Conservation (phyloP, 2,888 invertebrate species). For the Vesta saturnalis region DNA sequence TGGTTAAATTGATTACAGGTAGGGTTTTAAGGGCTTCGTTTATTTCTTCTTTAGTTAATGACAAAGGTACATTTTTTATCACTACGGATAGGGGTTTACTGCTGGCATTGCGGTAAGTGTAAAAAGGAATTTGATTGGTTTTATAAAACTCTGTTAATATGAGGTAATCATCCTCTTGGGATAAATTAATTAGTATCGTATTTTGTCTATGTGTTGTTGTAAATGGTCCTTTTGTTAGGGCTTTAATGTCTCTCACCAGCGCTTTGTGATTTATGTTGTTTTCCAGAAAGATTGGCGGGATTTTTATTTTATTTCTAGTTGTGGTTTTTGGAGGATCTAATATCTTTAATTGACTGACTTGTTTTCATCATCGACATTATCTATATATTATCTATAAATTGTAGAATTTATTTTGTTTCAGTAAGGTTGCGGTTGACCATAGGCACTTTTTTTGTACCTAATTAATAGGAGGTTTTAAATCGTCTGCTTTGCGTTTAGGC, state of each 20-base stretch:
- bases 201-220: slow-evolving; percentile 6
- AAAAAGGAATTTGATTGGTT: not conserved
- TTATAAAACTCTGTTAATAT: slow-evolving; percentile 3
- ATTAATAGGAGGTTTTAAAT: slow-evolving; percentile 9
- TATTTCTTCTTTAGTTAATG: slow-evolving; percentile 10
- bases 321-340: not conserved
- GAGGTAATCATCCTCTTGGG: slow-evolving; percentile 7
- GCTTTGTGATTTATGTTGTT: slow-evolving; percentile 12
- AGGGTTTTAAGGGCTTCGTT: not conserved
- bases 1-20: slow-evolving; percentile 12
- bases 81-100: slow-evolving; percentile 14
- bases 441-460: slow-evolving; percentile 12
- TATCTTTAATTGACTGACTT: not conserved
- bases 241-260: slow-evolving; percentile 6
- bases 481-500: slow-evolving; percentile 3
- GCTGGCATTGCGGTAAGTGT: slow-evolving; percentile 13
- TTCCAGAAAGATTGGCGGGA: slow-evolving; percentile 16
- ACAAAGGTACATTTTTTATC: slow-evolving; percentile 18
- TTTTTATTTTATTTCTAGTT: not conserved
- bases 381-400: not conserved
- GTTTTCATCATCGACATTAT: not conserved
- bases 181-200: not conserved
- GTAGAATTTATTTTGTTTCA: not conserved
- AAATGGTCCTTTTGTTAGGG: not conserved
- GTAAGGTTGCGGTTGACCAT: not conserved